Evolutionary conservation across 2,888 invertebrate genomes (phyloP).

Genomic region (Conops quadrifasciatus): DNA sequence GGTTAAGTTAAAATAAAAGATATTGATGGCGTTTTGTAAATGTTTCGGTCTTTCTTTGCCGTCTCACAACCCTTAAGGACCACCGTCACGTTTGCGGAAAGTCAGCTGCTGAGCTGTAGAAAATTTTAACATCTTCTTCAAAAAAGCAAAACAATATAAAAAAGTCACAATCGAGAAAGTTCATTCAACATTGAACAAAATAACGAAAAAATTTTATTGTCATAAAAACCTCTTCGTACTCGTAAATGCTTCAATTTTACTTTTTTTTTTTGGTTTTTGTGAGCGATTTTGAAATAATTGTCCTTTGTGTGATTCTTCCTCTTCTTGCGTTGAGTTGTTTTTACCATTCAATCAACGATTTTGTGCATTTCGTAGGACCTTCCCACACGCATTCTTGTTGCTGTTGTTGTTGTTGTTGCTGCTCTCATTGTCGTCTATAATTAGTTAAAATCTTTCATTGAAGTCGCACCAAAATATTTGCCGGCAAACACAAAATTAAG

Average conservation of each 20-base stretch:
- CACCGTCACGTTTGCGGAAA: slow-evolving; percentile 12
- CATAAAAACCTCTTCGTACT: not conserved
- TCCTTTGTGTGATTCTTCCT: too few species aligned
- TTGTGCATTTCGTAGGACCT: too few species aligned
- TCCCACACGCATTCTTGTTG: not conserved
- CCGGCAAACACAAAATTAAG: slow-evolving; percentile 59
- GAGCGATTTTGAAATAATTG: too few species aligned
- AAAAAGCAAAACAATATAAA: too few species aligned
- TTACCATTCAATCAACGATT: too few species aligned
- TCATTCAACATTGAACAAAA: not conserved
- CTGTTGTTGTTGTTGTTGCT: not conserved
- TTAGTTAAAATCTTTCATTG: not conserved
- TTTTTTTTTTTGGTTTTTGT: too few species aligned
- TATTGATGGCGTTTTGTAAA: too few species aligned
- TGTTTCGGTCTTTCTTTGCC: too few species aligned
- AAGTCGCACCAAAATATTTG: slow-evolving; percentile 24
- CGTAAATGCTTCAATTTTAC: too few species aligned
- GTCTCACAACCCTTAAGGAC: slow-evolving; percentile 1
- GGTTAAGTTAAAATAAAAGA: too few species aligned
- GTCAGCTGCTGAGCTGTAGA: not conserved
- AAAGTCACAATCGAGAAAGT: too few species aligned
- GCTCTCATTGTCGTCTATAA: not conserved
- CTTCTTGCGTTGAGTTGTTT: too few species aligned
- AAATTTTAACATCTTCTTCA: not conserved
- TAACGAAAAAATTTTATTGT: not conserved